Conservation (phyloP, 2,113 vertebrate species). For the Andinoacara biseriatus region DNA sequence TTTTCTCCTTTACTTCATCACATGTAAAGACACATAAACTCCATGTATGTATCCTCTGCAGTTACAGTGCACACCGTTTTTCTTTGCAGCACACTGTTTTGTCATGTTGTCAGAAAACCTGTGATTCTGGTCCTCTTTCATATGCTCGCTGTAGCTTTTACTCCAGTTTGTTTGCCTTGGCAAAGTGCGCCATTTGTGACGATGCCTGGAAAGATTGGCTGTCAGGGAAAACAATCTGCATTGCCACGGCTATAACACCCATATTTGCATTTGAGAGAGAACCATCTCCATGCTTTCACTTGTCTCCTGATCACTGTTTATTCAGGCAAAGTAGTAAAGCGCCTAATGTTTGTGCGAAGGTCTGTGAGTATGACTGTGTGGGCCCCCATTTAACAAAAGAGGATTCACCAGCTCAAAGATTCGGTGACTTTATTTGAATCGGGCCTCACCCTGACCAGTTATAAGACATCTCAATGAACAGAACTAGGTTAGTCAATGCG, state of each 20-base stretch:
- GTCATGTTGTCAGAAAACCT: background rate
- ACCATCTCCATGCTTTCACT: background rate
- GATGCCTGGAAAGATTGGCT: slow-evolving; percentile 8
- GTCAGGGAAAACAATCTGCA: slow-evolving; percentile 16
- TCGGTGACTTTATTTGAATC: background rate
- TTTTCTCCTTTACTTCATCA: background rate
- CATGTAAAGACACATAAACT: background rate
- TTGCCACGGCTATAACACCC: background rate
- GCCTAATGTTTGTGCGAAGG: slow-evolving; percentile 3
- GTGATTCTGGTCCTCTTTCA: background rate
- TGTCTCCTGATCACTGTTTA: slow-evolving; percentile 24
- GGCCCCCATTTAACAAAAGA: background rate
- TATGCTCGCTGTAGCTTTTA: slow-evolving; percentile 1
- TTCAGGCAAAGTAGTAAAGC: slow-evolving; percentile 7
- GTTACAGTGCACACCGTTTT: background rate
- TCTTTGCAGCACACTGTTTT: background rate
- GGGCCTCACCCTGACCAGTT: background rate
- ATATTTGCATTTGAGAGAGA: slow-evolving; percentile 19
- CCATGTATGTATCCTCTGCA: background rate
- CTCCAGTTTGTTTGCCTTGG: background rate
- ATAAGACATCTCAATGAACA: background rate
- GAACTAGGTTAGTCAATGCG: background rate
- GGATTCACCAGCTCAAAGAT: background rate
- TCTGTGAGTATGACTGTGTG: background rate
- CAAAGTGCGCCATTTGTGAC: background rate